Conservation (phyloP, 2,113 vertebrate species). For the Callocephalon fimbriatum region DNA sequence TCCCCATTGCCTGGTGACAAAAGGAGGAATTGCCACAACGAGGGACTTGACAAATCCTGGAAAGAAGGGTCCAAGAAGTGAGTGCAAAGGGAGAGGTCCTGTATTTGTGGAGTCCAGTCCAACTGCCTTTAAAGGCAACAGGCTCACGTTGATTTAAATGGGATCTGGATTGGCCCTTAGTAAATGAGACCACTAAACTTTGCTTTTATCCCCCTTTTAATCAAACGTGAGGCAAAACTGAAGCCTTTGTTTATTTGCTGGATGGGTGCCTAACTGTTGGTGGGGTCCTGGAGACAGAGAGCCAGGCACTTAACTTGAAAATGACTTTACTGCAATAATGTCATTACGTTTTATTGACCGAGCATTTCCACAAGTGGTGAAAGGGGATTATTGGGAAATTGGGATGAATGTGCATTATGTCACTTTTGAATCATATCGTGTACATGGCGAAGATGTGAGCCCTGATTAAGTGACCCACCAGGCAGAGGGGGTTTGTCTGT, state of each 20-base stretch:
- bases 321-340: constrained; percentile 19
- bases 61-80: background rate
- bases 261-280: background rate
- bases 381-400: constrained; percentile 20
- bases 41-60: background rate
- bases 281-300: background rate
- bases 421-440: constrained; percentile 37
- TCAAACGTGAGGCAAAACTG: background rate
- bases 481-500: background rate
- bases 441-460: background rate
- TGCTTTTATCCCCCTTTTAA: background rate
- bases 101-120: background rate
- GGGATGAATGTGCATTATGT: constrained; percentile 10
- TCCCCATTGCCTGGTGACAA: background rate
- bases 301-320: constrained; percentile 19
- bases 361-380: constrained; percentile 40
- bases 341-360: constrained; percentile 17
- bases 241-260: background rate
- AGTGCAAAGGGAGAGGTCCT: background rate
- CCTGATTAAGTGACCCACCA: background rate
- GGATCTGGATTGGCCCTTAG: background rate
- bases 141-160: background rate
- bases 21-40: accelerated
- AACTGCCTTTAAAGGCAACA: background rate
- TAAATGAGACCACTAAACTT: background rate